Conservation (phyloP, 2,888 invertebrate genomes). For the Pollenia angustigena region DNA sequence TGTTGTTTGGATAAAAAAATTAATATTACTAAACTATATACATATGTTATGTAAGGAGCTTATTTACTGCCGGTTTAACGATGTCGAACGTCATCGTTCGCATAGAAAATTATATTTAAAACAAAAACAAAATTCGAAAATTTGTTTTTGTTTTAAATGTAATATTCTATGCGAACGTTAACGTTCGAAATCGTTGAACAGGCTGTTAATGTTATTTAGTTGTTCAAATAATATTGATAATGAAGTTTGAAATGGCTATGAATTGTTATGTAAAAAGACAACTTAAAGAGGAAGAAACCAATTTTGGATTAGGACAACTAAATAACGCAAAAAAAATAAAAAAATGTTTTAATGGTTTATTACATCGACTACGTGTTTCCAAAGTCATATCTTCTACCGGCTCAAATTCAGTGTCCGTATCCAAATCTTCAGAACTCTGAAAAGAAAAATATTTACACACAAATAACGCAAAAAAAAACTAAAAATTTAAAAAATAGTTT, state of each 20-base stretch:
- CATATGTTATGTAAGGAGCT: too few species aligned
- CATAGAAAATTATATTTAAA: too few species aligned
- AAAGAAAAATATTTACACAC: constrained; percentile 72
- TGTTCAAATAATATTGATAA: constrained; percentile 10
- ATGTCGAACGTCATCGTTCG: too few species aligned
- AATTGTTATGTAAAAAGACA: constrained; percentile 30
- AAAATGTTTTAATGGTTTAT: constrained; percentile 63
- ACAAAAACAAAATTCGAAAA: too few species aligned
- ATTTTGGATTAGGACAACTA: constrained; percentile 29
- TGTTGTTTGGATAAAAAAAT: constrained; percentile 79
- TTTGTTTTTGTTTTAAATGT: too few species aligned
- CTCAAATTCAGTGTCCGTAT: constrained; percentile 89
- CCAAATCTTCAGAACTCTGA: constrained; percentile 88
- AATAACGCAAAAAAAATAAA: constrained; percentile 63
- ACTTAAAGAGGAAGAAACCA: constrained; percentile 60
- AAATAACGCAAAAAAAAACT: constrained; percentile 9
- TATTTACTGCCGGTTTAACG: too few species aligned
- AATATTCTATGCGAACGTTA: too few species aligned
- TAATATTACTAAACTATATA: too few species aligned
- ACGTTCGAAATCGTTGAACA: too few species aligned
- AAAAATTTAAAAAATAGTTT: neutral
- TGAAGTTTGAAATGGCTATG: constrained; percentile 19
- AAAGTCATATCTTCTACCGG: constrained; percentile 88
- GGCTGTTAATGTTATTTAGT: constrained; percentile 37
- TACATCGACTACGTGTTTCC: constrained; percentile 88